Percentiles rank a stretch among this genome's conserved stretches.
phyloP scores from a whole-genome alignment of 2,113 vertebrate species.

The Dicaeum eximium region DNA sequence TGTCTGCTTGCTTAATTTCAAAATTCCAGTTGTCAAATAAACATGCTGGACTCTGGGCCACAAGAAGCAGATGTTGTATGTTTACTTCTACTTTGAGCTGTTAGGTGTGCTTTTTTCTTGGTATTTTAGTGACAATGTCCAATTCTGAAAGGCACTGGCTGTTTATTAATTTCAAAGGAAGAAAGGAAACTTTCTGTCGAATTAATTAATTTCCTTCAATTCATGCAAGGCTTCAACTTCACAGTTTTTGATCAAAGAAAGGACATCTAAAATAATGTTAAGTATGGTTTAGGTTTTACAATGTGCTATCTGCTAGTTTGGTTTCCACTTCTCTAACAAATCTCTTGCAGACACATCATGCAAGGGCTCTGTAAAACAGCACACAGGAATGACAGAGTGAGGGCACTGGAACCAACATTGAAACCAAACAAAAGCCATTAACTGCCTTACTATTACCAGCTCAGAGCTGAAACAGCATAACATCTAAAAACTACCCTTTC shows the following conservation, averaged over 20 bases:
- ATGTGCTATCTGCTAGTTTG: background rate
- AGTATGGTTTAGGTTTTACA: background rate
- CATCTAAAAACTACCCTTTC: background rate
- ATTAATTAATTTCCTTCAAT: slow-evolving; percentile 31
- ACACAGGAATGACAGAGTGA: rapidly evolving
- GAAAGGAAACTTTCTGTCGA: background rate
- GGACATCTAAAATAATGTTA: background rate
- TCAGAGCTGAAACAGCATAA: background rate
- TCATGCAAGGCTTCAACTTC: background rate
- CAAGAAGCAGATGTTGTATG: background rate
- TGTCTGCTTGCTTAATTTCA: background rate
- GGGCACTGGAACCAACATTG: background rate
- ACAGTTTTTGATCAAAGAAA: slow-evolving; percentile 10
- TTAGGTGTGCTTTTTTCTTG: background rate
- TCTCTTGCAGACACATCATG: background rate
- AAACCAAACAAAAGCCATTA: background rate
- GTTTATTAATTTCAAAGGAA: background rate
- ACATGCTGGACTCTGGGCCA: background rate
- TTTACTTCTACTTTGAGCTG: background rate
- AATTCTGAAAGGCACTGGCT: background rate
- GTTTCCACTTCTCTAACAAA: background rate
- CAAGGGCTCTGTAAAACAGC: background rate
- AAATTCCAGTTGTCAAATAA: background rate
- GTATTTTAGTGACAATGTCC: background rate
- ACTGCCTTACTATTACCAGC: background rate